phyloP scores from a whole-genome alignment of 1,140 invertebrate species.

The Plutomurus gul region DNA sequence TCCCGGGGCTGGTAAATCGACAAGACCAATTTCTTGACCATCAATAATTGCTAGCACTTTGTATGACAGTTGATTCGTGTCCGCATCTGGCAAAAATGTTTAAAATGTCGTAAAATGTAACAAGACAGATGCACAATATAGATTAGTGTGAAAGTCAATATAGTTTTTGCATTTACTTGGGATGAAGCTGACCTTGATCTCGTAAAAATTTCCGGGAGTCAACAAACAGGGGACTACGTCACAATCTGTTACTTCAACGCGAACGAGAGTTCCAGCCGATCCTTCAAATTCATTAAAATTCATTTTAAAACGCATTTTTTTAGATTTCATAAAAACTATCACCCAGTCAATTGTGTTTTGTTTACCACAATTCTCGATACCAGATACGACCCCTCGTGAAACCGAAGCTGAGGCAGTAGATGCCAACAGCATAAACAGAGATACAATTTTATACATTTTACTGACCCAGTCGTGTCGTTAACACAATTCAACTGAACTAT shows the following conservation, averaged over 20 bases:
- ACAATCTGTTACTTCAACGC: conserved; percentile 1
- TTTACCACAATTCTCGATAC: conserved; percentile 10
- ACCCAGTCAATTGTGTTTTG: not conserved
- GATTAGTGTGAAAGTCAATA: not conserved
- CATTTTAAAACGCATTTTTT: not conserved
- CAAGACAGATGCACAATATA: not conserved
- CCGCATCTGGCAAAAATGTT: not conserved
- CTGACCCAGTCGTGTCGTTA: too few relatives aligned
- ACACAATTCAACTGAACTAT: too few relatives aligned
- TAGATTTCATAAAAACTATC: not conserved
- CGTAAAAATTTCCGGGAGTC: not conserved
- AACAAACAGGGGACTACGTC: not conserved
- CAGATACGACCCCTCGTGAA: not conserved
- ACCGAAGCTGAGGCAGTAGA: not conserved
- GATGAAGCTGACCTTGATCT: not conserved
- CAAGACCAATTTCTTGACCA: not conserved
- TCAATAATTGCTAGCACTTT: not conserved
- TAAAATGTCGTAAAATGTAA: not conserved
- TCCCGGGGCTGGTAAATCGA: not conserved
- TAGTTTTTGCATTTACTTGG: not conserved
- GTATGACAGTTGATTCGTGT: not conserved
- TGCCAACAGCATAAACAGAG: not conserved
- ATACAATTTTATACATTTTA: not conserved
- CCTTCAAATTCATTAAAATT: not conserved
- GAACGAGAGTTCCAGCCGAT: not conserved